Base-by-base conservation (phyloP, 2,888 invertebrate genomes). In the Pseudococcus viburni region DNA sequence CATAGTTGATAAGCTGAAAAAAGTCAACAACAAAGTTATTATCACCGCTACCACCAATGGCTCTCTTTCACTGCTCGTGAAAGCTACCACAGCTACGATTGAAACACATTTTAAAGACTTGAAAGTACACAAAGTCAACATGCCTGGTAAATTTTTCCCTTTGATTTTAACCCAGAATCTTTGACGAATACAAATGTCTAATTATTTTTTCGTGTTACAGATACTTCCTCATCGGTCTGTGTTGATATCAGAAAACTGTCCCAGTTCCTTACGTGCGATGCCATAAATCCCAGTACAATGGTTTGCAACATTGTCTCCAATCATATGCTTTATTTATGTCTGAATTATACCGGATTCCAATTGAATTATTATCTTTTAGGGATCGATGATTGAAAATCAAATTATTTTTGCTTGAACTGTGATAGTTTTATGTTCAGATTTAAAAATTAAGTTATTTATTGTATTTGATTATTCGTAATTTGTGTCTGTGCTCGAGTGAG, bases 1-100 rank as follows among this genome's bases (percentile, higher is more conserved):
- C 89, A 94, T 97, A 8, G 94, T 97, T 48, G 98, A 98, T 89
- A 93, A 96, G 90, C 95, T 98, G 94, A 96, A 95, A 91, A 95
- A 94, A 87, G 94, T 98, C 92, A 94, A 95, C 12, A 93, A 95
- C 0, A 94, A 93, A 89, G 93, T 98, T 55, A 94, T 94, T 0
- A 93, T 98, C 59, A 93, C 94, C 89, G 97, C 96, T 0, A 95
- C 94, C 55, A 94, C 94, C 48, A 93, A 93, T 88, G 97, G 97
- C 0, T 92, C 94, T 88, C 92, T 97, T 17, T 94, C 94, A 22
- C 91, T 98, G 64, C 94, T 95, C 90, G 95, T 96, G 59, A 95
- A 95, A 91, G 96, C 96, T 0, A 96, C 95, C 90, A 94, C 95
- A 92, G 96, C 96, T 6, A 95, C 94, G 84, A 94, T 97, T 3